Percentiles rank a stretch among this genome's conserved stretches.
These are phyloP conservation scores for Nephila pilipes DNA, from an alignment of 1,140 invertebrate genomes.

Conservation along the genomic window DNA sequence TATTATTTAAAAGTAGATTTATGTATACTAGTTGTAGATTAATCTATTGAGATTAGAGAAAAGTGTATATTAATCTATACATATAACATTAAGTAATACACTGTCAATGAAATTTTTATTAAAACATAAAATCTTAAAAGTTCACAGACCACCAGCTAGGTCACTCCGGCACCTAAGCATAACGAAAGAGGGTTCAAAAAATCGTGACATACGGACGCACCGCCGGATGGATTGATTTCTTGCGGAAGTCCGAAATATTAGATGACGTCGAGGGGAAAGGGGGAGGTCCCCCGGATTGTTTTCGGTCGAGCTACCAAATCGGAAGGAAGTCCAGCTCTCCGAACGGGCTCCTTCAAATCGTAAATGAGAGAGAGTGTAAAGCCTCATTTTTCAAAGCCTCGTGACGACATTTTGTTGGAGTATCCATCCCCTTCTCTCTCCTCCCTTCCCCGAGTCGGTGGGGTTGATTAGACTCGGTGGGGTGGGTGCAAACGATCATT, in stretches of 20 bases:
- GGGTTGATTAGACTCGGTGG: conserved; percentile 33
- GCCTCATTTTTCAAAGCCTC: conserved; percentile 54
- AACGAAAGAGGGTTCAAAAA: conserved; percentile 11
- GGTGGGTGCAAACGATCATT: conserved; percentile 25
- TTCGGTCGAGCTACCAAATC: conserved; percentile 54
- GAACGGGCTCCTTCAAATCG: conserved; percentile 11
- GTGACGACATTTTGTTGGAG: conserved; percentile 40
- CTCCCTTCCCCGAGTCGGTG: neutral
- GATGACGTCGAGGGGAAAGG: conserved; percentile 28
- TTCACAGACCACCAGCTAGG: neutral
- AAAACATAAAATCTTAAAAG: neutral
- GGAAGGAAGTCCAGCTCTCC: conserved; percentile 57
- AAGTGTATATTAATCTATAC: too few relatives aligned
- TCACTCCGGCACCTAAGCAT: neutral
- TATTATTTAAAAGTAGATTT: too few relatives aligned
- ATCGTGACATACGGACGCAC: conserved; percentile 37
- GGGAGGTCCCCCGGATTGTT: conserved; percentile 39
- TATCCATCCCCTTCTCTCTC: neutral
- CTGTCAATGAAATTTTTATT: too few relatives aligned
- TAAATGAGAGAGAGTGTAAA: conserved; percentile 35
- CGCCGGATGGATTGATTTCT: conserved; percentile 58
- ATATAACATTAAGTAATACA: too few relatives aligned
- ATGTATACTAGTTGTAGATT: too few relatives aligned
- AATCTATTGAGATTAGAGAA: too few relatives aligned
- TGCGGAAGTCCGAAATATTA: conserved; percentile 68